A percentile compares a stretch with the other conserved stretches of the same genome.
These are phyloP conservation scores for Plectropomus leopardus DNA, from an alignment of 2,113 vertebrate species.

Conservation along the genomic window DNA sequence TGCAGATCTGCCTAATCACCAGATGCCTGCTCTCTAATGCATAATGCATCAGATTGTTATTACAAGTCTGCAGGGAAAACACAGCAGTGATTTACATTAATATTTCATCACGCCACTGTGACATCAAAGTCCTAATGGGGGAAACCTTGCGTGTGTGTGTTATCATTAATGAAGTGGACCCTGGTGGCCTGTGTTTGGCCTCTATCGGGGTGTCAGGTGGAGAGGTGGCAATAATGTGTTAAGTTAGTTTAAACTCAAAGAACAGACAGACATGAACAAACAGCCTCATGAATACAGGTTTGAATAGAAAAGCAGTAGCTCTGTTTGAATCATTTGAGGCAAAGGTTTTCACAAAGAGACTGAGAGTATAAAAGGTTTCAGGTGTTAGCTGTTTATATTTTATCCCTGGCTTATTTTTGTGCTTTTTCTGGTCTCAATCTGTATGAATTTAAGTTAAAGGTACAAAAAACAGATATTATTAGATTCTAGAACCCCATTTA, in stretches of 20 bases:
- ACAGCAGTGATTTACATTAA: constrained; percentile 79
- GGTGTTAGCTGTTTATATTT: not conserved
- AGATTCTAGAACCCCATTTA: not conserved
- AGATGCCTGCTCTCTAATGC: constrained; percentile 72
- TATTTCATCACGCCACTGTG: constrained; percentile 76
- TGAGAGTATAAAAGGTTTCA: constrained; percentile 26
- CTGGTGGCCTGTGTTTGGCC: constrained; percentile 48
- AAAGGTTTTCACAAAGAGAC: constrained; percentile 5
- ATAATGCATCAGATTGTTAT: constrained; percentile 82
- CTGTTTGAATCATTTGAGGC: not conserved
- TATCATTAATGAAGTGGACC: constrained; percentile 61
- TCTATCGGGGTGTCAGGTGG: constrained; percentile 47
- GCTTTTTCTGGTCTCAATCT: not conserved
- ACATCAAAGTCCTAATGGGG: constrained; percentile 72
- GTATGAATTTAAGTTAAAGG: not conserved
- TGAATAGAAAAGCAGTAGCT: not conserved
- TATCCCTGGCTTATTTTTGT: not conserved
- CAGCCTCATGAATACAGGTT: constrained; percentile 12
- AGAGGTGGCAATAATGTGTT: constrained; percentile 63
- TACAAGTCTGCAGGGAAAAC: constrained; percentile 73
- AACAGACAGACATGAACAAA: not conserved
- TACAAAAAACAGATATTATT: not conserved
- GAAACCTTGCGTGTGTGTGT: constrained; percentile 33
- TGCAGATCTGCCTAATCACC: constrained; percentile 74
- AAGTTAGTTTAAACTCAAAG: constrained; percentile 56